phyloP scores from a whole-genome alignment of 2,797 vertebrate genomes.

The Gymnoscopelus microlampas region DNA sequence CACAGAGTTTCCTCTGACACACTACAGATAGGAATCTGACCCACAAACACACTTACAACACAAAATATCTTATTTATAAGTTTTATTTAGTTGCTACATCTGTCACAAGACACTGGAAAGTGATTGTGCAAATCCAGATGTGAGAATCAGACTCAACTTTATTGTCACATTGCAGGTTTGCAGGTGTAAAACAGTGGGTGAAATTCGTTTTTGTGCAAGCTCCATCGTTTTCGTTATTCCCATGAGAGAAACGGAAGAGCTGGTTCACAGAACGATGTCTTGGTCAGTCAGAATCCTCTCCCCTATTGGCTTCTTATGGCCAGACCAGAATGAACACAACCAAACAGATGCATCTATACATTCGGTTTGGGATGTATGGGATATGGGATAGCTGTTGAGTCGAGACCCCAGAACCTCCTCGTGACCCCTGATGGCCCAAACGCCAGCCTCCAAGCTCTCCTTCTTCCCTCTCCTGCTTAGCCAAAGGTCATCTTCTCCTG shows the following conservation, averaged over 20 bases:
- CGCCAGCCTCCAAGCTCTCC: too few species aligned
- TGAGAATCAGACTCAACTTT: neutral
- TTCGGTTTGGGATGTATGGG: too few species aligned
- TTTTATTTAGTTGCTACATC: constrained; percentile 24
- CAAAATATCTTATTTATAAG: constrained; percentile 17
- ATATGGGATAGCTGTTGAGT: neutral
- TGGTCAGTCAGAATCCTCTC: constrained; percentile 15
- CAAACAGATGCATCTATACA: constrained; percentile 13
- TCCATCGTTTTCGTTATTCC: too few species aligned
- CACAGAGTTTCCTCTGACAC: too few species aligned
- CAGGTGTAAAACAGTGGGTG: too few species aligned
- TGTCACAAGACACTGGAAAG: constrained; percentile 7
- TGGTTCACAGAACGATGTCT: constrained; percentile 31
- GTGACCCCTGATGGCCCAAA: constrained; percentile 40
- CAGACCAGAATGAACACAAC: neutral
- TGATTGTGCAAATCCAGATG: constrained; percentile 44
- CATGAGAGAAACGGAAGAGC: neutral
- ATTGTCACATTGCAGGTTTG: too few species aligned
- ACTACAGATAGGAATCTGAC: constrained; percentile 1
- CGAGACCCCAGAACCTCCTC: constrained; percentile 52
- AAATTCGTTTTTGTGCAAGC: too few species aligned
- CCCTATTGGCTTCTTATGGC: constrained; percentile 18
- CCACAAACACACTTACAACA: constrained; percentile 28
- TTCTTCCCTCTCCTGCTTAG: neutral
- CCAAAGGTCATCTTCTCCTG: neutral